Percentiles rank a stretch among this genome's conserved stretches.
Evolutionary conservation across 2,888 invertebrate species (phyloP).

Genomic region (Formica aserva): DNA sequence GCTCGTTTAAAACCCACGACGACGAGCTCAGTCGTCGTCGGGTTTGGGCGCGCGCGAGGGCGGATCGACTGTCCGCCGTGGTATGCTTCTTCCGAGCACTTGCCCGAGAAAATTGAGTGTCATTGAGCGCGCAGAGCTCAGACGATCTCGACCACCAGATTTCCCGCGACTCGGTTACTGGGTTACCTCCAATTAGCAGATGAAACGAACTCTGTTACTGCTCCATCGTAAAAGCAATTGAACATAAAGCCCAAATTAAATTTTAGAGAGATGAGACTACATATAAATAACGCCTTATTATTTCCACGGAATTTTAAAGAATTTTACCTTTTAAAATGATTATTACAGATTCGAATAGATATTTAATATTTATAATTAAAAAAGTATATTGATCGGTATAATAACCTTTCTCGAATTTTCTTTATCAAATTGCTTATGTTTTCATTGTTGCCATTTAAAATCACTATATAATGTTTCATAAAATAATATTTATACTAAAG

Average conservation of each 20-base stretch:
- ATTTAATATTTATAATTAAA: not conserved
- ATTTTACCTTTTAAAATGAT: not conserved
- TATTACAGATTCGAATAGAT: not conserved
- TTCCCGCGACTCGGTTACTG: conserved; percentile 13
- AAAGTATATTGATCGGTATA: not conserved
- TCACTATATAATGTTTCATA: not conserved
- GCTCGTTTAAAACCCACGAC: conserved; percentile 71
- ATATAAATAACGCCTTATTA: not conserved
- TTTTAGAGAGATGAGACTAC: not conserved
- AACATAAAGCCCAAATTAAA: conserved; percentile 20
- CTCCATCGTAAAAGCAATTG: conserved; percentile 9
- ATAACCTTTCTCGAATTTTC: not conserved
- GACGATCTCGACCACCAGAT: not conserved
- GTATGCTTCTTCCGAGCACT: conserved; percentile 35
- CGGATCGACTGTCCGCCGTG: conserved; percentile 35
- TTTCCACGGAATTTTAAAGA: not conserved
- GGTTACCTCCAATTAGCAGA: conserved; percentile 27
- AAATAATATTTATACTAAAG: not conserved
- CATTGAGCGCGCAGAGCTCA: conserved; percentile 15
- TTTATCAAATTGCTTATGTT: not conserved
- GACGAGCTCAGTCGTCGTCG: conserved; percentile 54
- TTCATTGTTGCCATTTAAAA: not conserved
- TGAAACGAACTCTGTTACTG: conserved; percentile 8
- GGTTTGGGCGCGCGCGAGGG: conserved; percentile 51
- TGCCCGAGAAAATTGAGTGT: conserved; percentile 38